phyloP scores from a whole-genome alignment of 2,888 invertebrate species.

The Cheilosia urbana region DNA sequence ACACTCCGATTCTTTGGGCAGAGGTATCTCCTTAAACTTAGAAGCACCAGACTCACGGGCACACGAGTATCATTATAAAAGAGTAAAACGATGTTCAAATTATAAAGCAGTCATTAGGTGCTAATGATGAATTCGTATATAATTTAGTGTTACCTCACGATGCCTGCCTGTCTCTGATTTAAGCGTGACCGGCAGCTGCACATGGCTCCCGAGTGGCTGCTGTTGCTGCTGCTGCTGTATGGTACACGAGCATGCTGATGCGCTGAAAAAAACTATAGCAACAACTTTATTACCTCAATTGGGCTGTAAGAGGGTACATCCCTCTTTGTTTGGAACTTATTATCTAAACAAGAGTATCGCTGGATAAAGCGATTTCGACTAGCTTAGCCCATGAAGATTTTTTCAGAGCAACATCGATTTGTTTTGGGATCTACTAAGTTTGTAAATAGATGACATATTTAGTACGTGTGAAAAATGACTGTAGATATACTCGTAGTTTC shows the following conservation, averaged over 20 bases:
- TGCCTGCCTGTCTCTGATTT: conserved; percentile 56
- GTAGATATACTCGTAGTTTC: conserved; percentile 13
- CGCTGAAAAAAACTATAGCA: conserved; percentile 14
- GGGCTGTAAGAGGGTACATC: conserved; percentile 13
- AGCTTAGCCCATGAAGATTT: conserved; percentile 14
- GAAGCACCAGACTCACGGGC: conserved; percentile 39
- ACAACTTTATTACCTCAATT: conserved; percentile 42
- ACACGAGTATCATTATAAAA: conserved; percentile 26
- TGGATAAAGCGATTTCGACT: conserved; percentile 10
- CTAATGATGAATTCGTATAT: conserved; percentile 56
- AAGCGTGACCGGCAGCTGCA: conserved; percentile 49
- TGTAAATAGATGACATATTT: conserved; percentile 81
- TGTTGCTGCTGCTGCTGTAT: conserved; percentile 29
- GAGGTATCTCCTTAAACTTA: conserved; percentile 2
- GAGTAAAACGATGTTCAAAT: conserved; percentile 34
- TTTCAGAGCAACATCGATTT: conserved; percentile 30
- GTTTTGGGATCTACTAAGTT: conserved; percentile 62
- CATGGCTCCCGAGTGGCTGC: conserved; percentile 60
- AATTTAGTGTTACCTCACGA: conserved; percentile 51
- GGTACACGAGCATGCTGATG: conserved; percentile 1
- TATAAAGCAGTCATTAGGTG: conserved; percentile 60
- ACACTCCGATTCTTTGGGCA: neutral
- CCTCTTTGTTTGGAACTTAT: conserved; percentile 38
- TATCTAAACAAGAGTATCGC: conserved; percentile 38
- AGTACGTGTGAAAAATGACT: conserved; percentile 78